A percentile compares a stretch with the other conserved stretches of the same genome.
phyloP scores from a whole-genome alignment of 2,888 invertebrate genomes.

The Ceramica pisi region DNA sequence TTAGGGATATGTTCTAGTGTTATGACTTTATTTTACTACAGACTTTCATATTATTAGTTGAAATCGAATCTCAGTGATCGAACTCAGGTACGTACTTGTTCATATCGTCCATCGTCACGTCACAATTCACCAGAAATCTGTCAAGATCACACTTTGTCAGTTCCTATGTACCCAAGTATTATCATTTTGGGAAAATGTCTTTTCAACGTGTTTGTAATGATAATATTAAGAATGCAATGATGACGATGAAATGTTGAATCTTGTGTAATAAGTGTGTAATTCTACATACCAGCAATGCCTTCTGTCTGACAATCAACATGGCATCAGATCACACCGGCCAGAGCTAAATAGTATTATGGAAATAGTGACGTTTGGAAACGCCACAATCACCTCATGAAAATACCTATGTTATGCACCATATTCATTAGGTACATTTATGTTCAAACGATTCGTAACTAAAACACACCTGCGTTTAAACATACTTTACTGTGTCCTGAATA shows the following conservation, averaged over 20 bases:
- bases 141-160: conserved; percentile 72
- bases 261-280: no score
- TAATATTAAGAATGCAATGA: no score
- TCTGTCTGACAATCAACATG: no score
- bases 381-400: conserved; percentile 36
- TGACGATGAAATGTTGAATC: no score
- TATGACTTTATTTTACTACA: conserved; percentile 32
- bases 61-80: conserved; percentile 56
- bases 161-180: conserved; percentile 46
- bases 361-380: no score
- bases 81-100: conserved; percentile 40
- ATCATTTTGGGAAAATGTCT: neutral
- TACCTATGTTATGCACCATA: conserved; percentile 10
- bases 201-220: no score
- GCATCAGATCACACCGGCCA: no score
- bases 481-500: neutral
- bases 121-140: conserved; percentile 71
- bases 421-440: conserved; percentile 16
- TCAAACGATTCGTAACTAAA: conserved; percentile 1
- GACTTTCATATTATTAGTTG: conserved; percentile 28
- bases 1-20: conserved; percentile 29
- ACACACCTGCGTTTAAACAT: conserved; percentile 7
- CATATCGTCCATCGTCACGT: conserved; percentile 66
- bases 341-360: no score
- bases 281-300: no score